phyloP scores from a whole-genome alignment of 53 echinoderm and acorn worm species.

The Antedon mediterranea region DNA sequence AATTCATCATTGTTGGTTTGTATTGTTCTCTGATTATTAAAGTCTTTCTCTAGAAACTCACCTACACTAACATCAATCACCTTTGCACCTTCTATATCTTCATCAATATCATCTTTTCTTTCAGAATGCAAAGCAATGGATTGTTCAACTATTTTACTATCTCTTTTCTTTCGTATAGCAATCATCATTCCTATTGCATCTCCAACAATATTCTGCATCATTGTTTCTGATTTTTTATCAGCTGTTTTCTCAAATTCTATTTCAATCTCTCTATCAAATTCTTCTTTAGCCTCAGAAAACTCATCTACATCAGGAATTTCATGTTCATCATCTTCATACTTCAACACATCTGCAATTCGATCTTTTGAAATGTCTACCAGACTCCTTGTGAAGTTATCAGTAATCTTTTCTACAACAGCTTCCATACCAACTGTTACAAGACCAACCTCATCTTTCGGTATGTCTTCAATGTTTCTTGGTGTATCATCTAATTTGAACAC shows the following conservation, averaged over 20 bases:
- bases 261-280: constrained; percentile 2
- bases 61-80: background rate
- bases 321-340: constrained; percentile 8
- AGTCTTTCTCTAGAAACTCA: background rate
- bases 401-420: constrained; percentile 45
- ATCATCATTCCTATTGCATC: background rate
- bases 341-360: constrained; percentile 24
- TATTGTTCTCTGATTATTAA: background rate
- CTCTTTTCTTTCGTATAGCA: background rate
- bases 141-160: background rate
- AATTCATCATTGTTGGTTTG: background rate
- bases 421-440: background rate
- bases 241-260: background rate
- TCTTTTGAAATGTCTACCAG: constrained; percentile 53
- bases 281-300: constrained; percentile 12
- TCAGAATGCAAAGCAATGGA: background rate
- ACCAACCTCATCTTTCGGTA: constrained; percentile 34
- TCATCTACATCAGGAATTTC: background rate
- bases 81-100: background rate
- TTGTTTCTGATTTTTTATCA: background rate
- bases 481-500: background rate
- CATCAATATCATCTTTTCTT: background rate
- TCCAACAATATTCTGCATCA: background rate
- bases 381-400: constrained; percentile 47
- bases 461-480: constrained; percentile 22